A percentile compares a stretch with the other conserved stretches of the same genome.
phyloP scores from a whole-genome alignment of 2,113 vertebrate genomes.

The Polyodon spathula region DNA sequence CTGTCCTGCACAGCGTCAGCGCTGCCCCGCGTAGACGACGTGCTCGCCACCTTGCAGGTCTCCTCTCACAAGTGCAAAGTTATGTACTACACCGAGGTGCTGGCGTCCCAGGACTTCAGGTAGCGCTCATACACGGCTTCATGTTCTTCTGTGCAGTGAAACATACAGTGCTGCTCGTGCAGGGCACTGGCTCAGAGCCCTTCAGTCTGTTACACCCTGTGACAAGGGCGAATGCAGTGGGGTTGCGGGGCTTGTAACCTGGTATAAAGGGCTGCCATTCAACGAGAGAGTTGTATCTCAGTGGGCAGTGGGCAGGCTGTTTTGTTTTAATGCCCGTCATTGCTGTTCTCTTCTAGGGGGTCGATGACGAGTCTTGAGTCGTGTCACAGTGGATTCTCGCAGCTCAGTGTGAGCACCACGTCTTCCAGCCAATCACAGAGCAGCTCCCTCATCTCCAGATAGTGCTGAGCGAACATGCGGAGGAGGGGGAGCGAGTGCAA shows the following conservation, averaged over 20 bases:
- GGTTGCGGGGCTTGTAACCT: too few species aligned
- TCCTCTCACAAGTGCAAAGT: constrained; percentile 64
- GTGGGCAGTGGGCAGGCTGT: too few species aligned
- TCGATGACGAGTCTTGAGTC: constrained; percentile 79
- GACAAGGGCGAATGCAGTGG: too few species aligned
- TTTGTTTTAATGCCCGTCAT: too few species aligned
- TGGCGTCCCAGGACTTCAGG: constrained; percentile 74
- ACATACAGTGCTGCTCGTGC: too few species aligned
- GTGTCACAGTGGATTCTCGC: constrained; percentile 70
- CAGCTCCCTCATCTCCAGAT: constrained; percentile 71
- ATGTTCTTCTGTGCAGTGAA: too few species aligned
- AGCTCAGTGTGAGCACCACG: constrained; percentile 62
- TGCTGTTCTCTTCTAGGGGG: constrained; percentile 48
- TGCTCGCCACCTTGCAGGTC: constrained; percentile 57
- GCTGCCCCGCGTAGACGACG: constrained; percentile 53
- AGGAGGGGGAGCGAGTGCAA: background rate
- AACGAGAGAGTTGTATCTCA: too few species aligned
- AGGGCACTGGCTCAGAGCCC: too few species aligned
- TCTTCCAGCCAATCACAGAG: constrained; percentile 66
- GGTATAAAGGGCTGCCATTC: too few species aligned
- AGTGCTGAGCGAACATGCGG: constrained; percentile 17
- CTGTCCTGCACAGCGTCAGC: constrained; percentile 37
- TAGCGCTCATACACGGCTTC: constrained; percentile 17
- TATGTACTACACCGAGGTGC: constrained; percentile 71
- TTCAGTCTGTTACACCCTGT: too few species aligned